Base-by-base conservation (phyloP, 2,888 invertebrate species). In the Monopis laevigella region DNA sequence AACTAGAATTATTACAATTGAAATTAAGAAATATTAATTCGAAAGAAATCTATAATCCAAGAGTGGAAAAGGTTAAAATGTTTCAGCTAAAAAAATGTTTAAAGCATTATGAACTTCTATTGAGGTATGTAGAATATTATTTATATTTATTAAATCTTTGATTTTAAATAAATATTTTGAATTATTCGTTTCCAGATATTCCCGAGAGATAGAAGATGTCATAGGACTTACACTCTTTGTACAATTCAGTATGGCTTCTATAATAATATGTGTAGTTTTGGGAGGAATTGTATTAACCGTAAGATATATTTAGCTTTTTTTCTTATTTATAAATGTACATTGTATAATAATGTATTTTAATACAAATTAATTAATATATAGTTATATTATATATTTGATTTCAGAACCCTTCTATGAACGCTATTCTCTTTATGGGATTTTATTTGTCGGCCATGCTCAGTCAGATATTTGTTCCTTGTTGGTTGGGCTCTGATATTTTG, bases 121-220 rank as follows among this genome's bases (percentile, higher is more conserved):
- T 17, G 17, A 32, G 17, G 32, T 32, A 32, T 17, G n/a, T 27
- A 27, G n/a, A n/a, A n/a, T n/a, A n/a, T 3, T 30, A n/a, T 11
- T 3, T 30, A 30, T 11, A 30, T 3, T 30, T 30, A 12, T 11
- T 2, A 30, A 5, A 5, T 30, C n/a, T n/a, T n/a, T n/a, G n/a
- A n/a, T n/a, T n/a, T n/a, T n/a, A n/a, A n/a, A n/a, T n/a, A n/a
- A n/a, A n/a, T n/a, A n/a, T n/a, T n/a, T n/a, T n/a, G n/a, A n/a
- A n/a, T 21, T 36, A 38, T 41, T 43, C 42, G 52, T 11, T 64
- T 66, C 42, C 47, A 75, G 75, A 13, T 77, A 58, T 44, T 63
- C 62, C 47, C 41, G 49, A 16, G 45, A 40, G 1, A 18, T 62
- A 17, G 30, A 35, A 32, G 32, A 32, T 10, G n/a, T 32, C 10